phyloP scores from a whole-genome alignment of 2,797 vertebrate genomes.

The Spatula clypeata region DNA sequence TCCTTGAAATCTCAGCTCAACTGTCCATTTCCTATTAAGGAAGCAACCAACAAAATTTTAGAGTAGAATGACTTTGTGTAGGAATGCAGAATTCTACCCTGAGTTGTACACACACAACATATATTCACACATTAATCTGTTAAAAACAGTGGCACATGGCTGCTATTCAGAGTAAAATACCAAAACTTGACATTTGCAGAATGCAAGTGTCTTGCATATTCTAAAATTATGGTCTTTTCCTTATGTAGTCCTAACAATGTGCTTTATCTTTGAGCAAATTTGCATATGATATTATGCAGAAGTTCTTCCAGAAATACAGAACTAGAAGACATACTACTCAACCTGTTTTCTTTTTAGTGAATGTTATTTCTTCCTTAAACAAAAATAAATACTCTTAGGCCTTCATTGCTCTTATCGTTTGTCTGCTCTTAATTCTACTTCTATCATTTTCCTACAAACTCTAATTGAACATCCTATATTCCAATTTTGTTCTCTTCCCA shows the following conservation, averaged over 20 bases:
- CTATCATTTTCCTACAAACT: background rate
- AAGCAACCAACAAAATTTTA: background rate
- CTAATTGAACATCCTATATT: background rate
- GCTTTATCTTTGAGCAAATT: background rate
- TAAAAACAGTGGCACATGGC: background rate
- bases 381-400: background rate
- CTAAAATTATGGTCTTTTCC: background rate
- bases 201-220: background rate
- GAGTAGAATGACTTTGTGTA: background rate
- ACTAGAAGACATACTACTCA: background rate
- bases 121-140: background rate
- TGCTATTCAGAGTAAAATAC: background rate
- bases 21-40: background rate
- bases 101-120: too few relatives aligned
- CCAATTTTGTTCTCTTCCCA: background rate
- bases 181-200: background rate
- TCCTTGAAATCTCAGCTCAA: accelerated
- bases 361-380: background rate
- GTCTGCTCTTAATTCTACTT: background rate
- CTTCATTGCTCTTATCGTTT: background rate
- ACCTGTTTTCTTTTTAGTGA: background rate
- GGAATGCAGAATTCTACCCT: too few relatives aligned
- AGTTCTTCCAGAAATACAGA: background rate
- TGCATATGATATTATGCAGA: background rate
- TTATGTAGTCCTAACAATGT: background rate